Evolutionary conservation across 2,113 vertebrate genomes (phyloP), one percentile per base, ranked within the genome.

Genomic region (Tenebrosternarchus preto): DNA sequence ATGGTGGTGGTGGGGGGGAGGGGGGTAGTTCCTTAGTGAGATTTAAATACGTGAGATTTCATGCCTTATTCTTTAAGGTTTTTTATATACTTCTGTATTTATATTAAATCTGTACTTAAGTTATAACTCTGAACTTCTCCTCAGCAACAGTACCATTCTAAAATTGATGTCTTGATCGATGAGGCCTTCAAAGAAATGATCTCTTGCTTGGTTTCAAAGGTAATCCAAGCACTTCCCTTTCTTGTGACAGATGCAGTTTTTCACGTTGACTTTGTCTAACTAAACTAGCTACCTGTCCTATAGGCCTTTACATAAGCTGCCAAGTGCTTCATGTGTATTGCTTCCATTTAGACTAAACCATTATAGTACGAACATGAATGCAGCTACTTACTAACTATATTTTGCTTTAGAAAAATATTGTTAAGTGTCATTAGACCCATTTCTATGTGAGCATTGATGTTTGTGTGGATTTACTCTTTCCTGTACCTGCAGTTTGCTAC

Each of bases 81-180:
- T 57, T 55, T n/a, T 59, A 20, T 24, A 17, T 19, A 20, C 33
- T 53, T 73, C 2, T 50, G 0, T 50, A 12, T 50, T 2, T 22
- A n/a, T 36, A 46, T 6, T 33, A 71, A 33, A 16, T 82, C 56
- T 66, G 16, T 25, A 67, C 27, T 27, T 75, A 33, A 53, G 33
- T 55, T 29, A 31, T 72, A 57, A 12, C 84, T 89, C 67, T 39
- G 83, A 66, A 73, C 87, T 31, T 92, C 84, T 89, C 43, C 92
- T 87, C 92, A 99, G 97, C 96, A 97, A 90, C 98, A 99, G 86
- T 98, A 99, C 92, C 97, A 99, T 90, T 97, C 97, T 66, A 99
- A 96, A 93, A 97, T 98, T 87, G 98, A 99, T 81, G 95, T 97
- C 81, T 92, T 98, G 91, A 94, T 99, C 84, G 98, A 99, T 81